phyloP scores from a whole-genome alignment of 2,888 invertebrate genomes.

The Alsophila aescularia region DNA sequence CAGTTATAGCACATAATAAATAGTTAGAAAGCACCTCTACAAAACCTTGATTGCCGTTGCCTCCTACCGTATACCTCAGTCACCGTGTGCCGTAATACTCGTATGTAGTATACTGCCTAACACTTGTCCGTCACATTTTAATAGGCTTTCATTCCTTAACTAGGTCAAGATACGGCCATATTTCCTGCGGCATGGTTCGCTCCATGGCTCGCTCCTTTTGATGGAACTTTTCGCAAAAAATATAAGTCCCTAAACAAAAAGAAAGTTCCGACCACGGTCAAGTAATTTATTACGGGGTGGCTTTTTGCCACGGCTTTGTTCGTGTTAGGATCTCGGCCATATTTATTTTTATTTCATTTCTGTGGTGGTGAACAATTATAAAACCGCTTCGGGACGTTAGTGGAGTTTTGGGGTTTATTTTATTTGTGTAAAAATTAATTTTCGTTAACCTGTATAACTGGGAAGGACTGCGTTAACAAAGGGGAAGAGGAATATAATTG shows the following conservation, averaged over 20 bases:
- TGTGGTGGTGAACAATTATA: slow-evolving; percentile 20
- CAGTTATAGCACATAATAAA: too few relatives aligned
- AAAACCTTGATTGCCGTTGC: background rate
- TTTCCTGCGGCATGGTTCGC: slow-evolving; percentile 1
- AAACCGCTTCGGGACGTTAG: background rate
- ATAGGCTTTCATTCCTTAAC: background rate
- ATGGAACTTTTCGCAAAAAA: slow-evolving; percentile 31
- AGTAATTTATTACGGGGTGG: slow-evolving; percentile 36
- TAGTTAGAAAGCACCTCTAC: too few relatives aligned
- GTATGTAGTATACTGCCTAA: too few relatives aligned
- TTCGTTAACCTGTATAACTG: background rate
- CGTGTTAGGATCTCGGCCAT: slow-evolving; percentile 8
- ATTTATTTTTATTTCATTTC: slow-evolving; percentile 23
- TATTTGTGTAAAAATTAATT: background rate
- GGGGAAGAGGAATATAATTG: too few relatives aligned
- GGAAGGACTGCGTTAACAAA: too few relatives aligned
- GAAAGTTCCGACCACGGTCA: slow-evolving; percentile 31
- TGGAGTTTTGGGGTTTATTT: background rate
- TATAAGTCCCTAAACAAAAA: slow-evolving; percentile 31
- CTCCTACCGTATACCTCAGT: background rate
- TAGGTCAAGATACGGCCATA: slow-evolving; percentile 15
- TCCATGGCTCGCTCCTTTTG: slow-evolving; percentile 21
- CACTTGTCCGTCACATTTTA: background rate
- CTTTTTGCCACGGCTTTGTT: slow-evolving; percentile 33
- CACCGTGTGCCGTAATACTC: too few relatives aligned